Conservation (phyloP, 1,140 invertebrate genomes). For the Lepidurus arcticus region DNA sequence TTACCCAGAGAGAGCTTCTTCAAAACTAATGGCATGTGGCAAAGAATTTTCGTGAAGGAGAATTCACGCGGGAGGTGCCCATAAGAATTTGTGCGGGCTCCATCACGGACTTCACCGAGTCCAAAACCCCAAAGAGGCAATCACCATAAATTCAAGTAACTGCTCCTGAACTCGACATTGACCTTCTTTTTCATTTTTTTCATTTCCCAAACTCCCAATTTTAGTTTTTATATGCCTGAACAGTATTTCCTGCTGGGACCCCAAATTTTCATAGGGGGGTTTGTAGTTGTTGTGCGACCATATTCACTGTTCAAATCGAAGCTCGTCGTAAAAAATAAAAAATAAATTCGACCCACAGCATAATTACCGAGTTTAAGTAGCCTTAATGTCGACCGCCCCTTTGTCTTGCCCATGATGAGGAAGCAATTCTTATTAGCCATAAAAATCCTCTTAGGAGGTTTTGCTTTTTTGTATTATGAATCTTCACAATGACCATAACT, state of each 20-base stretch:
- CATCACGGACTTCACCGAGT: conserved; percentile 8
- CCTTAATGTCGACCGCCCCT: not conserved
- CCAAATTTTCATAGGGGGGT: not conserved
- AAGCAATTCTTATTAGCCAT: conserved; percentile 12
- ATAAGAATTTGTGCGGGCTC: conserved; percentile 3
- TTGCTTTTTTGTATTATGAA: not conserved
- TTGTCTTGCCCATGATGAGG: not conserved
- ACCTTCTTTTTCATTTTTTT: not conserved
- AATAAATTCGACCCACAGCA: not conserved
- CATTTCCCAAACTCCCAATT: not conserved
- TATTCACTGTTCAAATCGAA: not conserved
- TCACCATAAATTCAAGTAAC: conserved; percentile 22
- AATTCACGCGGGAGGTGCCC: conserved; percentile 20
- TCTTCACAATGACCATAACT: not conserved
- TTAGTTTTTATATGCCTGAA: not conserved
- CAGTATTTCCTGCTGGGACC: not conserved
- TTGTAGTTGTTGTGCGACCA: not conserved
- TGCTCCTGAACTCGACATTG: conserved; percentile 21
- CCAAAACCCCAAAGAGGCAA: conserved; percentile 11
- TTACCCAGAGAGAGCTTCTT: not conserved
- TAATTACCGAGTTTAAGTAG: conserved; percentile 11
- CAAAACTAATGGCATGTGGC: not conserved
- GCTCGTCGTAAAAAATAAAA: not conserved
- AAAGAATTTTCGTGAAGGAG: not conserved
- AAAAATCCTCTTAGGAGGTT: conserved; percentile 16